phyloP scores from a whole-genome alignment of 2,113 vertebrate species.

The Brienomyrus brachyistius region DNA sequence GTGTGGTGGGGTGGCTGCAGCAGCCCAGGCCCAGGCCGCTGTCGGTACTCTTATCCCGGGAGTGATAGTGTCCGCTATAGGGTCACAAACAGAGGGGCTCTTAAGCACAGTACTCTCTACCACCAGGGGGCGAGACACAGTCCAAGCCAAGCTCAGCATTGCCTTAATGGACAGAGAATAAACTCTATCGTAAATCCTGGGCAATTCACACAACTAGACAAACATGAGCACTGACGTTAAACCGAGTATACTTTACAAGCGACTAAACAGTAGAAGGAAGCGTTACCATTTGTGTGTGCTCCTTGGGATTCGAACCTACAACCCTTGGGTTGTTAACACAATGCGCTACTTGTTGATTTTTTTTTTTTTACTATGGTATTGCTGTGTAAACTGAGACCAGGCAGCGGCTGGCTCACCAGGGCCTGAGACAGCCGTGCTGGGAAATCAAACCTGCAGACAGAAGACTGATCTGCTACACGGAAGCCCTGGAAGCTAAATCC shows the following conservation, averaged over 20 bases:
- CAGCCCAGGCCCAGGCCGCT: constrained; percentile 80
- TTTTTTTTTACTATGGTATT: background rate
- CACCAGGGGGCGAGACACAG: background rate
- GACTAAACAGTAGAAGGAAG: background rate
- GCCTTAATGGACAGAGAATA: background rate
- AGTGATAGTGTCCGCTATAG: constrained; percentile 75
- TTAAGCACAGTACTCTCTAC: constrained; percentile 10
- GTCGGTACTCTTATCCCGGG: constrained; percentile 81
- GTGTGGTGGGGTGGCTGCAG: constrained; percentile 79
- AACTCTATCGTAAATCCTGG: background rate
- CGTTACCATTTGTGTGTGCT: background rate
- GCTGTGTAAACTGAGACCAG: background rate
- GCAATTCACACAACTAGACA: background rate
- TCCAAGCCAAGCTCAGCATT: background rate
- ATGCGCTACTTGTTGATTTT: background rate
- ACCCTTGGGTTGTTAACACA: background rate
- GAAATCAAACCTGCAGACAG: background rate
- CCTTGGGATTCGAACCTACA: background rate
- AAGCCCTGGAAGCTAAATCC: background rate
- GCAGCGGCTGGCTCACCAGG: background rate
- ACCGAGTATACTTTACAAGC: background rate
- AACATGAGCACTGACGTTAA: background rate
- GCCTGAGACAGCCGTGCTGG: background rate
- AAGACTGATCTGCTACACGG: background rate
- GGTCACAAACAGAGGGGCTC: constrained; percentile 20